Conservation (phyloP, 2,797 vertebrate species). For the Propithecus perrieri region DNA sequence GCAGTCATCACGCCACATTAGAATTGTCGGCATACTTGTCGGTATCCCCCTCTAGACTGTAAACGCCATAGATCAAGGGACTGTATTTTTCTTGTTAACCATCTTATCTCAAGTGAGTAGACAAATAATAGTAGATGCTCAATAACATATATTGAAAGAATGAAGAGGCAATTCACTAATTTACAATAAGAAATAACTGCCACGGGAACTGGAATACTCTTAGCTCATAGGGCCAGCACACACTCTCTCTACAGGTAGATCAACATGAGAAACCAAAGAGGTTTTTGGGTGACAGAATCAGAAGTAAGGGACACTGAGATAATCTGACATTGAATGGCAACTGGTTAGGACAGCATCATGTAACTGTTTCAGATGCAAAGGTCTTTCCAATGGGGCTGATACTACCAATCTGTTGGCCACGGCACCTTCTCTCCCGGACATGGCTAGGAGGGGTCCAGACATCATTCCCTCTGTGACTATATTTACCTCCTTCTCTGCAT, state of each 20-base stretch:
- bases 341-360: neutral
- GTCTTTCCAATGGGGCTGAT: neutral
- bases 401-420: neutral
- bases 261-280: slow-evolving; percentile 24
- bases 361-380: neutral
- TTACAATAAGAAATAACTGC: neutral
- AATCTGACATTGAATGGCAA: neutral
- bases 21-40: neutral
- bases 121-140: neutral
- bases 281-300: neutral
- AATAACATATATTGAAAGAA: slow-evolving; percentile 18
- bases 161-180: neutral
- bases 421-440: neutral
- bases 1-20: neutral
- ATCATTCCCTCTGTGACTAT: neutral
- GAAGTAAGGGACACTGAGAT: neutral
- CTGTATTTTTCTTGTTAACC: neutral
- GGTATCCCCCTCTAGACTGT: neutral
- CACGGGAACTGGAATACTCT: neutral
- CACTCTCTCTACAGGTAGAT: neutral
- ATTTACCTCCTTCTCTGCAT: neutral
- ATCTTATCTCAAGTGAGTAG: slow-evolving; percentile 9
- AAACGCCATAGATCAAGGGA: neutral
- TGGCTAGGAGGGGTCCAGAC: neutral
- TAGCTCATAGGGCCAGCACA: neutral